These are phyloP conservation scores for Coelopa frigida DNA, from an alignment of 1,140 invertebrate genomes.

Conservation along the genomic window DNA sequence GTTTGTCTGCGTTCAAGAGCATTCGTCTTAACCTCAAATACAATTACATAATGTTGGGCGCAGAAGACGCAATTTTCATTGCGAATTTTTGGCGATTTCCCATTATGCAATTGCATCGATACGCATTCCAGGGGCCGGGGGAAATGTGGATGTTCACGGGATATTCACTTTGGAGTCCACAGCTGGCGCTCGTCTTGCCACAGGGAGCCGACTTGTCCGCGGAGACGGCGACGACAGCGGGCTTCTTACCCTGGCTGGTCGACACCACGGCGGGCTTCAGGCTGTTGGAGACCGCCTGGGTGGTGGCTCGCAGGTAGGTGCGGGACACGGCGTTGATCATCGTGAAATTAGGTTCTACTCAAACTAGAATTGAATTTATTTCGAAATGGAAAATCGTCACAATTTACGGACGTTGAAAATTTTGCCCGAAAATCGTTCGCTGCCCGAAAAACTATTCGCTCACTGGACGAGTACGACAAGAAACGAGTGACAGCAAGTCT, in stretches of 20 bases:
- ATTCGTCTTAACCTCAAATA: conserved; percentile 17
- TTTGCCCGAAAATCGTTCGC: no score
- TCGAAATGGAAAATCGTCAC: no score
- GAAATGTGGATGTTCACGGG: background rate
- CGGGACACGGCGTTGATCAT: conserved; percentile 61
- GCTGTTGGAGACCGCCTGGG: conserved; percentile 52
- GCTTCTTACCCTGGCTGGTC: conserved; percentile 38
- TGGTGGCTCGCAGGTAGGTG: conserved; percentile 54
- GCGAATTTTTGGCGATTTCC: no score
- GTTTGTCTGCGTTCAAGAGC: no score
- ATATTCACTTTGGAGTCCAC: conserved; percentile 12
- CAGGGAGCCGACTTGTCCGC: conserved; percentile 6
- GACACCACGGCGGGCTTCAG: conserved; percentile 47
- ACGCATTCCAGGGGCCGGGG: background rate
- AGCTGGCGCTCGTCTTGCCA: conserved; percentile 6
- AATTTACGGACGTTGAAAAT: no score
- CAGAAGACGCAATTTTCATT: background rate
- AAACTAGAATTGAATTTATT: background rate
- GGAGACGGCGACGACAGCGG: conserved; percentile 32
- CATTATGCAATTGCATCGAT: background rate
- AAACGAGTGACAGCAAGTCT: no score
- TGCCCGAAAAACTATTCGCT: no score
- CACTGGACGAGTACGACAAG: no score
- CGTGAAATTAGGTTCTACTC: no score
- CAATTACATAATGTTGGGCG: conserved; percentile 15